Evolutionary conservation across 2,797 vertebrate species (phyloP), one percentile per base, ranked within the genome.

Genomic region (Linurgus olivaceus): DNA sequence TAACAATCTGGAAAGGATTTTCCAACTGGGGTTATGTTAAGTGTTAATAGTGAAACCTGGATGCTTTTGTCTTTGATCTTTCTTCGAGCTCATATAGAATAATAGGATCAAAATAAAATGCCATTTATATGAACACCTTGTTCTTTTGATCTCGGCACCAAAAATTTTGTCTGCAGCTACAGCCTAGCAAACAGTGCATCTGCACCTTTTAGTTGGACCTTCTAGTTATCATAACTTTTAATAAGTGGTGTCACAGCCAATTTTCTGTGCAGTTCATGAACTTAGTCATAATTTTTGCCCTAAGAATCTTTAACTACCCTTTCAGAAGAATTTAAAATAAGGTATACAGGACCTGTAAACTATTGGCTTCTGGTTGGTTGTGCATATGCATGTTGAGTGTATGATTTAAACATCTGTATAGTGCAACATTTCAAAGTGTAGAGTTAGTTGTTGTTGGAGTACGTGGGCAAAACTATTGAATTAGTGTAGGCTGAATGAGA

Each of bases 1-100:
- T 85, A 77, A 83, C 92, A 98, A 97, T 97, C 97, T 98, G 97
- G 97, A 98, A 97, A 90, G 93, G 92, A 97, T 98, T 98, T 98
- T 97, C 96, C 19, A 26, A 78, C 95, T 95, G 94, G 91, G 93
- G 95, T 93, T 97, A 75, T 88, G 94, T 93, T 96, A 96, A 96
- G 94, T 97, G 91, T 96, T 97, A 97, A 95, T 98, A 94, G 96
- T 93, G 96, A 96, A 97, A 98, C 92, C 96, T 97, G 94, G 84
- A 63, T 96, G 74, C 77, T 94, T 96, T 97, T 93, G 78, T 93
- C 96, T 98, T 98, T 97, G 96, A 97, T 97, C 97, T 97, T 92
- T 93, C 83, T 52, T 96, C 2, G 29, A 87, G 94, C 91, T 97
- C 84, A 74, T 97, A 95, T 94, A 97, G 97, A 97, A 91, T 96